Conservation (phyloP, 2,113 vertebrate species). For the Hoplias malabaricus region DNA sequence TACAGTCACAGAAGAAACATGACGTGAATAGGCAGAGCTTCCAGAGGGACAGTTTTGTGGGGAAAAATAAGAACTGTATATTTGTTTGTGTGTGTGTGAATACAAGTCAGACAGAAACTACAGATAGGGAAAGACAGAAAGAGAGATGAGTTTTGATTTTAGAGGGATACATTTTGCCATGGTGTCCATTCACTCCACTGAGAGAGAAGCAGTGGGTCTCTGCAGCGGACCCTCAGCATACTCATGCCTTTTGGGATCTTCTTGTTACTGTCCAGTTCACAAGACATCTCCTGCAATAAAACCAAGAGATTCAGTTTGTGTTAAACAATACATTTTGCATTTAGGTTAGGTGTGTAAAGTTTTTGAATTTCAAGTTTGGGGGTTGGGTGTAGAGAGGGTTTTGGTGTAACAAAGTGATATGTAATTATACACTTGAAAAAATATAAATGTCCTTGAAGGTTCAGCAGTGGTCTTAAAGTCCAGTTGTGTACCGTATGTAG, state of each 20-base stretch:
- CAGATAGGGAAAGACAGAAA: constrained; percentile 23
- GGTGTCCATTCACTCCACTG: constrained; percentile 73
- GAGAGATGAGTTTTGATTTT: constrained; percentile 19
- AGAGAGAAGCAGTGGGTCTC: constrained; percentile 66
- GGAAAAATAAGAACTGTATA: neutral
- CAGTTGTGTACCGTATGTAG: too few species aligned
- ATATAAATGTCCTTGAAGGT: too few species aligned
- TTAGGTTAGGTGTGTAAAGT: neutral
- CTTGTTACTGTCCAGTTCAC: constrained; percentile 31
- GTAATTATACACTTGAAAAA: too few species aligned
- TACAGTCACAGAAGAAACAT: constrained; percentile 1
- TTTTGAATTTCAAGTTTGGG: too few species aligned
- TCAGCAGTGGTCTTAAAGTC: too few species aligned
- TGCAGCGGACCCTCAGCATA: constrained; percentile 68
- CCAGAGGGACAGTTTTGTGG: constrained; percentile 19
- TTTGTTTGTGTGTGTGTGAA: neutral
- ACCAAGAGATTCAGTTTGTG: neutral
- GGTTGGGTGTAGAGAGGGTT: too few species aligned
- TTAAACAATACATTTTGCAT: neutral
- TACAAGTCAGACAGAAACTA: constrained; percentile 6
- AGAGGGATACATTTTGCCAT: constrained; percentile 73
- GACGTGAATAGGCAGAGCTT: constrained; percentile 50
- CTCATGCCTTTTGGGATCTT: constrained; percentile 57
- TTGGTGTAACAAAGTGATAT: too few species aligned
- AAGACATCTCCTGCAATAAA: neutral